A percentile compares a stretch with the other conserved stretches of the same genome.
These are phyloP conservation scores for Fragum fragum DNA, from an alignment of 2,888 invertebrate genomes.

Conservation along the genomic window DNA sequence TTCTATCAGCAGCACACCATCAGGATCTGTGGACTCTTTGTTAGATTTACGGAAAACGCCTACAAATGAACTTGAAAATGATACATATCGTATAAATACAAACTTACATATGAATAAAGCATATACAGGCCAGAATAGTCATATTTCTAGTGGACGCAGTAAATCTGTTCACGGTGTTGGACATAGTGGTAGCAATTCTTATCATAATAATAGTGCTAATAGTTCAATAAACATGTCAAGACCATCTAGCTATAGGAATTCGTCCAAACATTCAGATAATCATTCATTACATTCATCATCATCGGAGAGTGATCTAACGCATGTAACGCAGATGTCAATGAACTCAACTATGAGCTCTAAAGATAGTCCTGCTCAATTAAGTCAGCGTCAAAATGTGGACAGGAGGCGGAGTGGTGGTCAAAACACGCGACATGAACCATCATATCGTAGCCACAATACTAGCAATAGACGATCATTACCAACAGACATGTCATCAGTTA, in stretches of 20 bases:
- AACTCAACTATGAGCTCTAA: constrained; percentile 46
- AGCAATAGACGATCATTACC: constrained; percentile 58
- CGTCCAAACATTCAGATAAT: constrained; percentile 48
- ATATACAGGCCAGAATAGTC: constrained; percentile 18
- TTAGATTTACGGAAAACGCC: constrained; percentile 61
- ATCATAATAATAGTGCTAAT: constrained; percentile 24
- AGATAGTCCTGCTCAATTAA: neutral
- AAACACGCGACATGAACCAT: constrained; percentile 61
- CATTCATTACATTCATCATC: constrained; percentile 20
- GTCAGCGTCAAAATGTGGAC: constrained; percentile 22
- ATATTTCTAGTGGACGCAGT: constrained; percentile 20
- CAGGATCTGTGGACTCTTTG: constrained; percentile 72
- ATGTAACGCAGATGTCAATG: constrained; percentile 60
- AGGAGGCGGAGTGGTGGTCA: constrained; percentile 48
- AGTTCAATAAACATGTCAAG: constrained; percentile 38
- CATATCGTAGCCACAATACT: constrained; percentile 57
- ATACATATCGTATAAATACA: constrained; percentile 64
- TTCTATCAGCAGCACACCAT: constrained; percentile 69
- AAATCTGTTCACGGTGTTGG: neutral
- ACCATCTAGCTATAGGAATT: constrained; percentile 45
- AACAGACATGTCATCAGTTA: constrained; percentile 45
- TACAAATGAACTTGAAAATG: constrained; percentile 65
- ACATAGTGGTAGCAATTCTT: constrained; percentile 25
- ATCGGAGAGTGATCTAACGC: constrained; percentile 52
- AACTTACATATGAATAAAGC: constrained; percentile 44